These are phyloP conservation scores for Galerucella pusilla DNA, from an alignment of 2,888 invertebrate species.

Conservation along the genomic window DNA sequence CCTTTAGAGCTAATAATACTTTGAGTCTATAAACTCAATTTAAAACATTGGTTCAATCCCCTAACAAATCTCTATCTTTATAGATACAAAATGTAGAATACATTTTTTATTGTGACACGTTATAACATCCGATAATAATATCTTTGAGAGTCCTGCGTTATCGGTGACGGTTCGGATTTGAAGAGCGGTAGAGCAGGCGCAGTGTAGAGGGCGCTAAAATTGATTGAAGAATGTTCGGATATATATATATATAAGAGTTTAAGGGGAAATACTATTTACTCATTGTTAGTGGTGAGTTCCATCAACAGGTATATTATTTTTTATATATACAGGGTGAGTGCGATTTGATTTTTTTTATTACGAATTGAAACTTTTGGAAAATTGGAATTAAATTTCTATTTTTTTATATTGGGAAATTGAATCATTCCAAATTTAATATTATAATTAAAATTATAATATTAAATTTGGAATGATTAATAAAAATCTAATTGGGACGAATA, in stretches of 20 bases:
- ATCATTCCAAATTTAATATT: too few species aligned
- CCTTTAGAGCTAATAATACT: too few species aligned
- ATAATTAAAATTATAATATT: too few species aligned
- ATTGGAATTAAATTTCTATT: neutral
- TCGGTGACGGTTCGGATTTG: constrained; percentile 10
- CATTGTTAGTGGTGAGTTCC: constrained; percentile 43
- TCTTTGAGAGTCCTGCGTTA: constrained; percentile 12
- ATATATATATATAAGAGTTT: constrained; percentile 45
- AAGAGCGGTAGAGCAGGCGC: constrained; percentile 46
- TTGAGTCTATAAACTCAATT: too few species aligned
- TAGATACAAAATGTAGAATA: neutral
- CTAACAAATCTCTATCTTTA: too few species aligned
- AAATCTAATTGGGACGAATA: too few species aligned
- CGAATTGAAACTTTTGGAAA: neutral
- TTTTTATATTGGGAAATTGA: too few species aligned
- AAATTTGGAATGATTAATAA: too few species aligned
- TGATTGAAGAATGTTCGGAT: constrained; percentile 51
- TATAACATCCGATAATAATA: constrained; percentile 23
- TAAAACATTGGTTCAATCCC: too few species aligned
- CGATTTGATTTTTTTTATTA: constrained; percentile 1
- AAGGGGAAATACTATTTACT: constrained; percentile 44
- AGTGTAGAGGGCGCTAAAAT: constrained; percentile 52
- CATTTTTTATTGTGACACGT: constrained; percentile 20
- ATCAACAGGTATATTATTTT: constrained; percentile 45
- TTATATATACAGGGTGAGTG: constrained; percentile 37